These are phyloP conservation scores for Antheraea mylitta DNA, from an alignment of 1,140 invertebrate genomes.

Conservation along the genomic window DNA sequence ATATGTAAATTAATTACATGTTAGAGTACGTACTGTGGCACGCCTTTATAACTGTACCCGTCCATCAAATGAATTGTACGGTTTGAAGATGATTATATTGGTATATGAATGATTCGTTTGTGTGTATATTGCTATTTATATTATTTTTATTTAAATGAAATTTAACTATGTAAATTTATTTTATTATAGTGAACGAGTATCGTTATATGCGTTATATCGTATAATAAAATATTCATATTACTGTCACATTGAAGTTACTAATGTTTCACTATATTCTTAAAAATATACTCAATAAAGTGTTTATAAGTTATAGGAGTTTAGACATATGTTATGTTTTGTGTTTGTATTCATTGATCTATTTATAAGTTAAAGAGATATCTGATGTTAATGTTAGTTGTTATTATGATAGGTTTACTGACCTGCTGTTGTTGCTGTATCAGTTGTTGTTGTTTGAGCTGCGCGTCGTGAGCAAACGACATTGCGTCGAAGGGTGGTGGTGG, in stretches of 20 bases:
- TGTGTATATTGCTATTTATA: too few relatives aligned
- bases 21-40: too few relatives aligned
- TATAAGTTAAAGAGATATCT: not conserved
- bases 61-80: too few relatives aligned
- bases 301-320: not conserved
- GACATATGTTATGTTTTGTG: not conserved
- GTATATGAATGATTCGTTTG: too few relatives aligned
- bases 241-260: not conserved
- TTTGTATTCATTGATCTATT: not conserved
- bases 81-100: too few relatives aligned
- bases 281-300: not conserved
- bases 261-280: not conserved
- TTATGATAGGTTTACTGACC: conserved; percentile 73
- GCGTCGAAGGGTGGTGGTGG: conserved; percentile 87
- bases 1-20: too few relatives aligned
- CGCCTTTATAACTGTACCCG: too few relatives aligned
- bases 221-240: not conserved
- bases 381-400: not conserved
- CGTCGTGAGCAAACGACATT: conserved; percentile 79
- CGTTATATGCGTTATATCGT: not conserved
- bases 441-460: conserved; percentile 85
- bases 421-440: conserved; percentile 85
- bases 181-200: too few relatives aligned
- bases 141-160: too few relatives aligned
- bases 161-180: too few relatives aligned